A percentile compares a stretch with the other conserved stretches of the same genome.
phyloP scores from a whole-genome alignment of 1,140 invertebrate genomes.

The Halesus radiatus region DNA sequence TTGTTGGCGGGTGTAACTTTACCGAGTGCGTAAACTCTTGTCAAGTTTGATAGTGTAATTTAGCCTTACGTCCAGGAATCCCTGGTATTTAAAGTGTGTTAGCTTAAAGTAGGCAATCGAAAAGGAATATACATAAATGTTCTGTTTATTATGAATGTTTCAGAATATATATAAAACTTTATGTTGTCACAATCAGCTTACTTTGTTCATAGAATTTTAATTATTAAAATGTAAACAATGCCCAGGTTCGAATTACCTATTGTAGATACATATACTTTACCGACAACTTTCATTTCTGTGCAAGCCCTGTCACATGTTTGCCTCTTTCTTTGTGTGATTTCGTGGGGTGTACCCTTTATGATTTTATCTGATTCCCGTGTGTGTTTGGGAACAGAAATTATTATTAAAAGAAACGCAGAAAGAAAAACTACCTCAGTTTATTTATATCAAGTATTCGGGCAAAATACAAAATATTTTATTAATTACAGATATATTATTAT shows the following conservation, averaged over 20 bases:
- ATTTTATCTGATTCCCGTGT: not conserved
- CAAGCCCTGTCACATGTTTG: conserved; percentile 24
- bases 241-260: conserved; percentile 42
- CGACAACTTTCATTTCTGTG: conserved; percentile 21
- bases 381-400: conserved; percentile 28
- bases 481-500: conserved; percentile 41
- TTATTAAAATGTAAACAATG: conserved; percentile 5
- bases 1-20: not conserved
- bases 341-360: not conserved
- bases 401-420: conserved; percentile 41
- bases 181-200: conserved; percentile 44
- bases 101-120: conserved; percentile 57
- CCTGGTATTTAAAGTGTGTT: conserved; percentile 52
- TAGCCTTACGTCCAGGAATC: conserved; percentile 41
- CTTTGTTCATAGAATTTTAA: conserved; percentile 35
- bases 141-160: conserved; percentile 53
- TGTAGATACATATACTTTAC: conserved; percentile 35
- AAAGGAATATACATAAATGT: conserved; percentile 55
- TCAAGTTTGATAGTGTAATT: conserved; percentile 29
- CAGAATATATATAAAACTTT: conserved; percentile 48
- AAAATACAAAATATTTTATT: conserved; percentile 43
- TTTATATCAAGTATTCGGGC: conserved; percentile 51
- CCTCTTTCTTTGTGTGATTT: conserved; percentile 20
- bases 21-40: not conserved
- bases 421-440: conserved; percentile 57